phyloP scores from a whole-genome alignment of 1,140 invertebrate genomes.

The Drosophila lacteicornis region DNA sequence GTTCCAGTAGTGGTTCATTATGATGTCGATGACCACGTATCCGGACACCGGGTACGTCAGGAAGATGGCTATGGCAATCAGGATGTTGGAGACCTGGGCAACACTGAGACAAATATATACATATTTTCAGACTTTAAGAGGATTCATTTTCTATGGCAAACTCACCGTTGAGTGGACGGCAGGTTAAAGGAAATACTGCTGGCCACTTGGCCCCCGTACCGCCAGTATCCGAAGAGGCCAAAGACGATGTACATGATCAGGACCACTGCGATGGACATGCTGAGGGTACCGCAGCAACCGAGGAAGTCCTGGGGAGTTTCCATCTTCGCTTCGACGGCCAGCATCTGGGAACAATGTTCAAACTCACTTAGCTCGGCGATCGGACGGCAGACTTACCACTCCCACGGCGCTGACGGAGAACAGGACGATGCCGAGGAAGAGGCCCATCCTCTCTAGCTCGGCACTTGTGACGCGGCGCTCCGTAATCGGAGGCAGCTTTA shows the following conservation, averaged over 20 bases:
- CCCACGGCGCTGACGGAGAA: slow-evolving; percentile 54
- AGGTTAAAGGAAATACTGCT: slow-evolving; percentile 39
- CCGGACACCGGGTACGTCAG: slow-evolving; percentile 46
- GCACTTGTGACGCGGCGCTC: slow-evolving; percentile 6
- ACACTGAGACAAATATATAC: neutral
- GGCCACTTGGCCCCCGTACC: slow-evolving; percentile 14
- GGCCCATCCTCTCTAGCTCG: neutral
- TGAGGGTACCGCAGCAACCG: slow-evolving; percentile 35
- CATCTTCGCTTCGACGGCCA: slow-evolving; percentile 54
- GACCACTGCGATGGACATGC: slow-evolving; percentile 4
- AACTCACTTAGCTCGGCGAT: neutral
- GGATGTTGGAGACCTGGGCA: neutral
- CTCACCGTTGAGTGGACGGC: slow-evolving; percentile 43
- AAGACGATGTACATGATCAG: slow-evolving; percentile 15
- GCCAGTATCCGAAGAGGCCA: slow-evolving; percentile 58
- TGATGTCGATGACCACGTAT: slow-evolving; percentile 54
- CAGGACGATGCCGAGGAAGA: slow-evolving; percentile 34
- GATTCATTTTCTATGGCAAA: neutral
- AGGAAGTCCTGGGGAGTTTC: slow-evolving; percentile 27
- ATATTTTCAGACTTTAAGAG: neutral
- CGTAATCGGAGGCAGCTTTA: slow-evolving; percentile 13
- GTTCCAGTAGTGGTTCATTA: slow-evolving; percentile 32
- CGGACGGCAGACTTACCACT: slow-evolving; percentile 37
- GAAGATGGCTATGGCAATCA: slow-evolving; percentile 31
- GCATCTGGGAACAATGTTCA: slow-evolving; percentile 23